These are phyloP conservation scores for Dolichomitus sp. DNA, from an alignment of 2,888 invertebrate genomes.

Conservation along the genomic window DNA sequence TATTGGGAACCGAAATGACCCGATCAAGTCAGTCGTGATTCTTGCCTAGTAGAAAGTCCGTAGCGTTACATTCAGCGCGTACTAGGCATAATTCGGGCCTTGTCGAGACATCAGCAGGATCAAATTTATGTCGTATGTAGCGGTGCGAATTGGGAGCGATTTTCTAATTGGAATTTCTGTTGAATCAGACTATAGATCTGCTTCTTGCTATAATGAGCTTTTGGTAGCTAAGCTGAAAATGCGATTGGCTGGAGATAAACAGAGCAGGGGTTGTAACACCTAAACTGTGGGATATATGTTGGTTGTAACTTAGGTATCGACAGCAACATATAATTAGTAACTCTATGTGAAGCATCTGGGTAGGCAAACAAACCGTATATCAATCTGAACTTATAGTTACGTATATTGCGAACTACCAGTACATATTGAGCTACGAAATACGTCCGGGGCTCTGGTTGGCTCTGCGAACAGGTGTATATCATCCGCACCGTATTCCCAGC, in stretches of 20 bases:
- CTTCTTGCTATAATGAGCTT: background rate
- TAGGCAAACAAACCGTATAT: constrained; percentile 28
- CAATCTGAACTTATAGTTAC: constrained; percentile 13
- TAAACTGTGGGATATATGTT: background rate
- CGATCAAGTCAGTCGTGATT: background rate
- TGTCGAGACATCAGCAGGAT: too few relatives aligned
- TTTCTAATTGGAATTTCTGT: background rate
- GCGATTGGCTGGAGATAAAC: background rate
- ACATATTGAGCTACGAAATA: constrained; percentile 36
- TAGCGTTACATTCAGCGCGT: too few relatives aligned
- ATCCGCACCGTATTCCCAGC: constrained; percentile 45
- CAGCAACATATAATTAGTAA: constrained; percentile 73
- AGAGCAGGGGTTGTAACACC: background rate
- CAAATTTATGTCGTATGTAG: too few relatives aligned
- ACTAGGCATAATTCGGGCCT: too few relatives aligned
- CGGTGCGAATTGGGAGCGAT: too few relatives aligned
- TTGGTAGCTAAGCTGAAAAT: background rate
- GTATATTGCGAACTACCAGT: constrained; percentile 7
- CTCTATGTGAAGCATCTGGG: constrained; percentile 26
- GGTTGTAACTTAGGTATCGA: constrained; percentile 32
- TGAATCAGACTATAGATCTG: background rate
- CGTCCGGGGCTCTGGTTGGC: constrained; percentile 16
- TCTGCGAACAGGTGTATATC: constrained; percentile 38
- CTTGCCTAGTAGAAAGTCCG: too few relatives aligned
- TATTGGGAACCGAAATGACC: background rate